phyloP scores from a whole-genome alignment of 2,888 invertebrate species.

The Serripes groenlandicus region DNA sequence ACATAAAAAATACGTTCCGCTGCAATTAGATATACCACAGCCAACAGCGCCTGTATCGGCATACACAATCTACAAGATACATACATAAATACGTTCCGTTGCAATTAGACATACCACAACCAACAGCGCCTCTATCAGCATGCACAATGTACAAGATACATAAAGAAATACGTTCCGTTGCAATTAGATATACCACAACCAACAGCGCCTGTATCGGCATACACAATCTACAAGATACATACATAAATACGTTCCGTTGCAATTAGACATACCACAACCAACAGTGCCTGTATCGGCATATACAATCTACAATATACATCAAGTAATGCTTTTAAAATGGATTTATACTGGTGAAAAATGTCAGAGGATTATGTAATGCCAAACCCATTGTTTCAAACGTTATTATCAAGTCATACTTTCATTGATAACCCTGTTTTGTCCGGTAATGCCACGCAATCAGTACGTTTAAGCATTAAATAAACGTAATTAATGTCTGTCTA shows the following conservation, averaged over 20 bases:
- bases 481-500: no score
- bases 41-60: constrained; percentile 39
- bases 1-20: constrained; percentile 33
- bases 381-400: no score
- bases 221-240: constrained; percentile 55
- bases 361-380: no score
- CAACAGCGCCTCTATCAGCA: constrained; percentile 33
- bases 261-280: constrained; percentile 42
- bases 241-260: constrained; percentile 39
- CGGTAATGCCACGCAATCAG: no score
- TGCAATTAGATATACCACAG: constrained; percentile 41
- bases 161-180: constrained; percentile 38
- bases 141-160: constrained; percentile 51
- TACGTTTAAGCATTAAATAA: no score
- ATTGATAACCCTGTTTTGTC: no score
- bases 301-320: constrained; percentile 54
- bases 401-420: no score
- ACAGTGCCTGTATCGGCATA: constrained; percentile 35
- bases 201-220: constrained; percentile 31
- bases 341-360: no score
- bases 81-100: constrained; percentile 39
- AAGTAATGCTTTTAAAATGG: no score
- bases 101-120: constrained; percentile 45
- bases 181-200: constrained; percentile 47
- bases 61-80: constrained; percentile 51